phyloP scores from a whole-genome alignment of 2,113 vertebrate species.

The Silurus glanis region DNA sequence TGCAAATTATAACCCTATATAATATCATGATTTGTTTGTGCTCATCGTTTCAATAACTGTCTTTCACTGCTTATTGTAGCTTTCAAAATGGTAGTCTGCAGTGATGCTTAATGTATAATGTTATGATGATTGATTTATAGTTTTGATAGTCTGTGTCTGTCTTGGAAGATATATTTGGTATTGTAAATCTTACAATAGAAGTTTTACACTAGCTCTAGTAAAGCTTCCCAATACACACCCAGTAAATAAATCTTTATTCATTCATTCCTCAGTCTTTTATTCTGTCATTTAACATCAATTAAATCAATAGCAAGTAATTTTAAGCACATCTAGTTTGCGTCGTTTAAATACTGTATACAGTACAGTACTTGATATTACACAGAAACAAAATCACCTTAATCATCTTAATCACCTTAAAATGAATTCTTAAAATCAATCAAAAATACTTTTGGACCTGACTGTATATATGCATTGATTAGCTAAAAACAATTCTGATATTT shows the following conservation, averaged over 20 bases:
- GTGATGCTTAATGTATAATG: slow-evolving; percentile 11
- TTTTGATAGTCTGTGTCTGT: neutral
- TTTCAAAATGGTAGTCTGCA: neutral
- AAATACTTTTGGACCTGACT: too few relatives aligned
- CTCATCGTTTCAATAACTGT: neutral
- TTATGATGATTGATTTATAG: slow-evolving; percentile 8
- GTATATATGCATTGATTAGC: slow-evolving; percentile 48
- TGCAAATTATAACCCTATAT: neutral
- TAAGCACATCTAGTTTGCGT: too few relatives aligned
- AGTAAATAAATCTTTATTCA: neutral
- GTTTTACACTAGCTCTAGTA: neutral
- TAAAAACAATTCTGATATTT: slow-evolving; percentile 48
- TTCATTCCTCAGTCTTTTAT: neutral
- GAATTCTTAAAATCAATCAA: too few relatives aligned
- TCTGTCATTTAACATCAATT: too few relatives aligned
- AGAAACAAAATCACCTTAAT: too few relatives aligned
- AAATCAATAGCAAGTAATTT: too few relatives aligned
- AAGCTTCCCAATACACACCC: neutral
- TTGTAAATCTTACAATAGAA: neutral
- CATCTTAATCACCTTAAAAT: too few relatives aligned
- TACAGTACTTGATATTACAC: too few relatives aligned
- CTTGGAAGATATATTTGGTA: neutral
- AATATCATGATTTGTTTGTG: neutral
- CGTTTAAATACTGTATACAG: too few relatives aligned
- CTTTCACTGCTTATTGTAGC: neutral